Evolutionary conservation across 2,888 invertebrate genomes (phyloP).

Genomic region (Argyra leucocephala): DNA sequence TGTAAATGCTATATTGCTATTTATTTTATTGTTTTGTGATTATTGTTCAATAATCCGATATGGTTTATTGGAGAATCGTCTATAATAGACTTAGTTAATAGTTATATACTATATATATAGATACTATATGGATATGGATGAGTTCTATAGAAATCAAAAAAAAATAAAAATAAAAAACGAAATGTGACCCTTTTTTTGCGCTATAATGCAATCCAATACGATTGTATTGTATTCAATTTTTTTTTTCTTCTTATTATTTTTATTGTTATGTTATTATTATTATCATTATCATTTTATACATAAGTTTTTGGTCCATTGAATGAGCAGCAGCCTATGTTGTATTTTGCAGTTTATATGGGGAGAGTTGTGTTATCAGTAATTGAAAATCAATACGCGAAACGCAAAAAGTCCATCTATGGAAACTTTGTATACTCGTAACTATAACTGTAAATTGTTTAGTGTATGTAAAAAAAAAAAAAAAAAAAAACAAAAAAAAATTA

Average conservation of each 20-base stretch:
- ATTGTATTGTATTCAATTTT: neutral
- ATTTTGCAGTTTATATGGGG: neutral
- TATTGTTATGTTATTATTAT: neutral
- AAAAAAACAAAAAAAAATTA: too few species aligned
- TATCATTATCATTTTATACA: neutral
- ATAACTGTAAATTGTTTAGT: neutral
- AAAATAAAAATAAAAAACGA: neutral
- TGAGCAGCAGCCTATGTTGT: too few species aligned
- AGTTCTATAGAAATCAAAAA: too few species aligned
- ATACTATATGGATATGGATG: too few species aligned
- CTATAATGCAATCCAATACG: neutral
- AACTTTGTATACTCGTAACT: neutral
- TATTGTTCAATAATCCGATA: neutral
- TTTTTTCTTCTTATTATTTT: neutral
- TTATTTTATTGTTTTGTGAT: too few species aligned
- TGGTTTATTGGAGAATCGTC: neutral
- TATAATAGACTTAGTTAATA: neutral
- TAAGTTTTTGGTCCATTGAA: neutral
- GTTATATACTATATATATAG: too few species aligned
- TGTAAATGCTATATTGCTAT: too few species aligned
- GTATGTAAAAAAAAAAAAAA: too few species aligned
- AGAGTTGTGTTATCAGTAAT: neutral
- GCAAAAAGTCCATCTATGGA: neutral
- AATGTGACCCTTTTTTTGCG: neutral
- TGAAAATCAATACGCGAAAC: slow-evolving; percentile 6